Percentiles rank a stretch among this genome's conserved stretches.
These are phyloP conservation scores for Theodoxus fluviatilis DNA, from an alignment of 2,888 invertebrate species.

Conservation along the genomic window DNA sequence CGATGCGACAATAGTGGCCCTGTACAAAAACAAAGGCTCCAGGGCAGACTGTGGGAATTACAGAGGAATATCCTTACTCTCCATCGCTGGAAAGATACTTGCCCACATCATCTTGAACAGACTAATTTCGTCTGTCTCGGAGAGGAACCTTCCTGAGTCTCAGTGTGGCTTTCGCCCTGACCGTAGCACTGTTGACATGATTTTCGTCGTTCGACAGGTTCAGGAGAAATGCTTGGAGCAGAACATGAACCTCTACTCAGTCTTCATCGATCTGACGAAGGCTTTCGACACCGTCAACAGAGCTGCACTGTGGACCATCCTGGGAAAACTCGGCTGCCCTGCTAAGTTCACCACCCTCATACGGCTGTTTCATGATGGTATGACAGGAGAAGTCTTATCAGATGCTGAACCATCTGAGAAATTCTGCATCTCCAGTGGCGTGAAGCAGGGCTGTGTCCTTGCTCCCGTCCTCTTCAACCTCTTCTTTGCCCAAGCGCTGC, in stretches of 20 bases:
- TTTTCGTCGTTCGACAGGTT: not conserved
- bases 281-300: slow-evolving; percentile 8
- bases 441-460: slow-evolving; percentile 5
- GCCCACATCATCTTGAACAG: not conserved
- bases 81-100: slow-evolving; percentile 2
- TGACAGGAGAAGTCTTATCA: not conserved
- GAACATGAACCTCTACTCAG: not conserved
- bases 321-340: not conserved
- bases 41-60: not conserved
- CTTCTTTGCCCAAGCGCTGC: too few relatives aligned
- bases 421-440: not conserved
- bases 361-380: not conserved
- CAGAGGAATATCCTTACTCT: not conserved
- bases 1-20: too few relatives aligned
- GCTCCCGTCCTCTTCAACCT: not conserved
- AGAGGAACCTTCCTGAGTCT: not conserved
- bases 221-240: slow-evolving; percentile 12
- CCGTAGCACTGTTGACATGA: not conserved
- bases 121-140: not conserved
- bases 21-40: too few relatives aligned
- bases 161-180: not conserved
- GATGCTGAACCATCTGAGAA: not conserved
- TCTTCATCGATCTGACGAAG: not conserved
- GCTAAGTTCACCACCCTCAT: not conserved
- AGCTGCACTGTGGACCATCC: not conserved